Conservation (phyloP, 1,140 invertebrate genomes). For the Scaptomyza graminum region DNA sequence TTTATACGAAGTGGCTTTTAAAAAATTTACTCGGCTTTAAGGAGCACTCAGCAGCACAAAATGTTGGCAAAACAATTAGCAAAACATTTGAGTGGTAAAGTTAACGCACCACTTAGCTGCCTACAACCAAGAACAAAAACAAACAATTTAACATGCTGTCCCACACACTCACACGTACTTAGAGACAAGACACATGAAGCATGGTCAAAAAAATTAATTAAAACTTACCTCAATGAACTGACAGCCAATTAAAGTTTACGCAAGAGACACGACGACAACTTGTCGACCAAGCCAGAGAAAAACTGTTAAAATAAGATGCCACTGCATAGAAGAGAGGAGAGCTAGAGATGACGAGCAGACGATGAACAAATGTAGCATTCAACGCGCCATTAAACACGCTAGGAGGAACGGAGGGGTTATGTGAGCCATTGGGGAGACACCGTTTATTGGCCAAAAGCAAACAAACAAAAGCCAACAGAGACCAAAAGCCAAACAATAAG, state of each 20-base stretch:
- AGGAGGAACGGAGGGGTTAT: neutral
- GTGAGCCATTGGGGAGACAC: constrained; percentile 13
- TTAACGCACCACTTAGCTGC: constrained; percentile 34
- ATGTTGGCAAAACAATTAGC: constrained; percentile 52
- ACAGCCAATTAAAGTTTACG: constrained; percentile 77
- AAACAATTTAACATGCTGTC: constrained; percentile 20
- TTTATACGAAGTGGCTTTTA: constrained; percentile 1
- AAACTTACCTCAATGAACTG: constrained; percentile 77
- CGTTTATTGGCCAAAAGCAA: constrained; percentile 78
- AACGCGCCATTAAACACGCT: constrained; percentile 70
- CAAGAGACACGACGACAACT: constrained; percentile 56
- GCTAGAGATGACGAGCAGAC: constrained; percentile 1
- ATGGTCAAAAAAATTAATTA: constrained; percentile 69
- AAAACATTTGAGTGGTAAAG: constrained; percentile 36
- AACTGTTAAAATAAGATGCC: constrained; percentile 1
- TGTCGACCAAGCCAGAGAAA: constrained; percentile 22
- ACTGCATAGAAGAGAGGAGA: neutral
- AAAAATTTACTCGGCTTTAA: constrained; percentile 2
- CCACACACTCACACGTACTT: neutral
- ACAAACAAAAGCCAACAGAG: constrained; percentile 66
- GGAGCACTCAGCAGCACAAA: constrained; percentile 3
- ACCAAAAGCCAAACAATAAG: constrained; percentile 66
- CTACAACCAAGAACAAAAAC: constrained; percentile 4
- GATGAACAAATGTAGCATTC: constrained; percentile 59
- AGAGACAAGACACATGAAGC: constrained; percentile 10